Percentiles rank a stretch among this genome's conserved stretches.
phyloP scores from a whole-genome alignment of 2,113 vertebrate genomes.

The Bos taurus region DNA sequence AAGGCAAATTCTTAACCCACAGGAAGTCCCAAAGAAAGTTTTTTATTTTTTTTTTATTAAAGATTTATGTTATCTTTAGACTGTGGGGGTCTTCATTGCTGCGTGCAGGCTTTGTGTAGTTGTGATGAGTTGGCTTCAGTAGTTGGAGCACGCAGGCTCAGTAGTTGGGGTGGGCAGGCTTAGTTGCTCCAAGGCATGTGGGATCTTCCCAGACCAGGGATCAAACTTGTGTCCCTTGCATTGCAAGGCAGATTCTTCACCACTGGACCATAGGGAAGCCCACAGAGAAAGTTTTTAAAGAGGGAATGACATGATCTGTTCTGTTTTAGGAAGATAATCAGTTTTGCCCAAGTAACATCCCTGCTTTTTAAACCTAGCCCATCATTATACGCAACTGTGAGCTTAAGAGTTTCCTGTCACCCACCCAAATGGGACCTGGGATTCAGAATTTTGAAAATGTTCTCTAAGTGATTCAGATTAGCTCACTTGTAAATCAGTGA shows the following conservation, averaged over 20 bases:
- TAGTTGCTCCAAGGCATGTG: neutral
- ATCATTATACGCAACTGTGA: neutral
- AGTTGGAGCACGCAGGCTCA: accelerated
- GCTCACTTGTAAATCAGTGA: neutral
- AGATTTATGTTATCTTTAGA: neutral
- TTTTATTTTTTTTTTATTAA: neutral
- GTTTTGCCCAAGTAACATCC: neutral
- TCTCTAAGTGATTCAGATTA: neutral
- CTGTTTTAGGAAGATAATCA: neutral
- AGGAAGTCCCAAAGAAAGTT: neutral
- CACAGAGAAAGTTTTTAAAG: neutral
- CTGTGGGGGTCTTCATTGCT: neutral
- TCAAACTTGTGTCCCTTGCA: neutral
- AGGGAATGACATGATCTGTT: neutral
- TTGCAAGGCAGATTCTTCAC: neutral
- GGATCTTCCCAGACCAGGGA: neutral
- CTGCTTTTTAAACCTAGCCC: neutral
- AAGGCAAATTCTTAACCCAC: neutral
- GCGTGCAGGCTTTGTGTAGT: neutral
- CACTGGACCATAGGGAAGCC: neutral
- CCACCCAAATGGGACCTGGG: neutral
- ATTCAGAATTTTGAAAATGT: neutral
- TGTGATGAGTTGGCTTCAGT: neutral
- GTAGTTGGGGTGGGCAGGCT: neutral
- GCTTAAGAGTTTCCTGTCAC: neutral